Evolutionary conservation across 2,888 invertebrate genomes (phyloP), one percentile per base, ranked within the genome.

Genomic region (Caenorhabditis sp.): DNA sequence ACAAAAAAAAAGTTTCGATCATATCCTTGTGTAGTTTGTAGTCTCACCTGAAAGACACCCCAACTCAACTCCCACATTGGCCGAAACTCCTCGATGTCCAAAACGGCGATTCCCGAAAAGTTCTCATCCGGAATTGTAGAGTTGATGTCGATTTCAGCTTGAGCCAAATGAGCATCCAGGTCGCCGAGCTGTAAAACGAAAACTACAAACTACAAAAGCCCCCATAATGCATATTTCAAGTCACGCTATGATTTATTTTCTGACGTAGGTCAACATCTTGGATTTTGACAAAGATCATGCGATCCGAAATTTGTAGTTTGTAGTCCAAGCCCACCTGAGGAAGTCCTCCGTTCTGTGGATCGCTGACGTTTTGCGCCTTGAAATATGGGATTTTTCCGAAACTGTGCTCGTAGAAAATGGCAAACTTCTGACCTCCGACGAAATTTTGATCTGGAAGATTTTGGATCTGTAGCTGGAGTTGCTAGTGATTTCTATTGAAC

Each of bases 41-140:
- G 31, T 38, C 38, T 38, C 19, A 84, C 84, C 70, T n/a, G 51
- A 54, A 84, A 86, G 2, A n/a, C 19, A 35, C 85, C 86, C 88
- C 88, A 88, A 69, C 85, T 86, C 31, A 87, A 69, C 41, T 83
- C 74, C 70, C 80, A 87, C 66, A 79, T 70, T 10, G 86, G 87
- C 12, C 88, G 72, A 70, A 86, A 88, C 51, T 88, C 87, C 63
- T 88, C 87, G 35, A 88, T 82, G 66, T 88, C 88, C 38, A 88
- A 51, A 10, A 88, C 82, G 5, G 85, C 88, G 16, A 86, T 82
- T 22, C 88, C 88, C 35, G 66, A 61, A 61, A 85, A 88, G 35
- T 81, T 41, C 44, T 80, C 80, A 49, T 86, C 75, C 0, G 88
- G 88, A 28, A 88, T 88, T 0, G 70, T 84, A 16, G 70, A 58